These are phyloP conservation scores for Pyrocoelia pectoralis DNA, from an alignment of 2,888 invertebrate genomes.

Conservation along the genomic window DNA sequence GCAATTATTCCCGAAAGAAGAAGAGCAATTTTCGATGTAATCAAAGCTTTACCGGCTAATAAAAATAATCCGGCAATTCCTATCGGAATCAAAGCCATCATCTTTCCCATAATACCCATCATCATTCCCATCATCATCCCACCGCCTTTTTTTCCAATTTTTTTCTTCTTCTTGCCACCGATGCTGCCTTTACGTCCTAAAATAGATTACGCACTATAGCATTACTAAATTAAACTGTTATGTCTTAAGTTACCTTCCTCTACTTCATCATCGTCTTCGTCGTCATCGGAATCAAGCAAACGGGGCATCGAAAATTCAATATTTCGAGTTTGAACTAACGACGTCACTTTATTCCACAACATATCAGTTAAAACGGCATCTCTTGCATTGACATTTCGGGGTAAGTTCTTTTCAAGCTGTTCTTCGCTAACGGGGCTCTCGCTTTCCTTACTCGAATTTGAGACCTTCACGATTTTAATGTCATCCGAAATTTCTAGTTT, in stretches of 20 bases:
- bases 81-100: slow-evolving; percentile 81
- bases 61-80: slow-evolving; percentile 83
- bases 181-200: slow-evolving; percentile 30
- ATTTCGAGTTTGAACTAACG: slow-evolving; percentile 77
- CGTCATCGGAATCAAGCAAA: slow-evolving; percentile 73
- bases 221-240: not conserved
- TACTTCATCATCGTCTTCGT: slow-evolving; percentile 68
- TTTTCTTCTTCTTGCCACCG: slow-evolving; percentile 66
- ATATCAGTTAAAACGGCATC: slow-evolving; percentile 74
- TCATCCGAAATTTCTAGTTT: slow-evolving; percentile 70
- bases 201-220: slow-evolving; percentile 3
- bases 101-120: slow-evolving; percentile 87
- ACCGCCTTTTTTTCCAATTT: slow-evolving; percentile 68
- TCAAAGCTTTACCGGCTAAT: slow-evolving; percentile 85
- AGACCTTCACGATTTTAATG: slow-evolving; percentile 69
- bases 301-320: slow-evolving; percentile 80
- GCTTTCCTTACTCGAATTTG: slow-evolving; percentile 58
- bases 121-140: slow-evolving; percentile 91
- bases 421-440: slow-evolving; percentile 66
- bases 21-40: slow-evolving; percentile 80
- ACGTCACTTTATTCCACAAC: slow-evolving; percentile 74
- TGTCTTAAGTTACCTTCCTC: not conserved
- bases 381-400: slow-evolving; percentile 71
- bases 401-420: slow-evolving; percentile 73
- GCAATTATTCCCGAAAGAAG: slow-evolving; percentile 83